Evolutionary conservation across 2,797 vertebrate genomes (phyloP).

Genomic region (Pangasius mekongensis): DNA sequence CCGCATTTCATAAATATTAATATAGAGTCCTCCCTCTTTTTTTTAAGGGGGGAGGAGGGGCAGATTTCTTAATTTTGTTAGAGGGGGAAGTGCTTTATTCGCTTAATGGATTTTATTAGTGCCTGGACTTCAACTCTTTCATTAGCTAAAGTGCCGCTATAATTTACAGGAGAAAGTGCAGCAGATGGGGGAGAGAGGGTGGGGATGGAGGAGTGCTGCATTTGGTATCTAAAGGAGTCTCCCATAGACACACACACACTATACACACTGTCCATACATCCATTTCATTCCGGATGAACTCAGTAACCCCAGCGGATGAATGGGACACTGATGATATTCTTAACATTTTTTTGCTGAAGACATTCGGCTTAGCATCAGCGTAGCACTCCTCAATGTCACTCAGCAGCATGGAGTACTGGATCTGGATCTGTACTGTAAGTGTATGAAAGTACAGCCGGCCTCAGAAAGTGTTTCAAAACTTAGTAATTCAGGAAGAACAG

Average conservation of each 20-base stretch:
- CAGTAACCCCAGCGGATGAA: slow-evolving; percentile 42
- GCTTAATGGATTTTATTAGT: slow-evolving; percentile 90
- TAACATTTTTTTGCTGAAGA: slow-evolving; percentile 9
- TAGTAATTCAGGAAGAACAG: background rate
- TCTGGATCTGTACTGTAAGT: background rate
- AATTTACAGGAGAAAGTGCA: slow-evolving; percentile 80
- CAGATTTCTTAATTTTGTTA: slow-evolving; percentile 87
- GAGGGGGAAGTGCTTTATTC: slow-evolving; percentile 88
- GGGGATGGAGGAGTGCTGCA: slow-evolving; percentile 70
- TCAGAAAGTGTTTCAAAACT: background rate
- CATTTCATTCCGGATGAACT: slow-evolving; percentile 51
- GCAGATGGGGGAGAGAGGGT: slow-evolving; percentile 63
- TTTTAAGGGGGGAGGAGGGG: slow-evolving; percentile 65
- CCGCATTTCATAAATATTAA: slow-evolving; percentile 91
- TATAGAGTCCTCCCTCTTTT: slow-evolving; percentile 78
- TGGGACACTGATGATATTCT: slow-evolving; percentile 16
- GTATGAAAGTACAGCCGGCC: background rate
- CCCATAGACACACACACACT: slow-evolving; percentile 52
- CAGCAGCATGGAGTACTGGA: background rate
- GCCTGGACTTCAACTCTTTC: slow-evolving; percentile 85
- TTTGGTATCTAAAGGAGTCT: slow-evolving; percentile 67
- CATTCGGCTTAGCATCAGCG: slow-evolving; percentile 32
- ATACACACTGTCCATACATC: slow-evolving; percentile 36
- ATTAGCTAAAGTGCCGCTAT: slow-evolving; percentile 90
- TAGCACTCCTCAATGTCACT: background rate